These are phyloP conservation scores for Rhamnusium bicolor DNA, from an alignment of 2,888 invertebrate species.

Conservation along the genomic window DNA sequence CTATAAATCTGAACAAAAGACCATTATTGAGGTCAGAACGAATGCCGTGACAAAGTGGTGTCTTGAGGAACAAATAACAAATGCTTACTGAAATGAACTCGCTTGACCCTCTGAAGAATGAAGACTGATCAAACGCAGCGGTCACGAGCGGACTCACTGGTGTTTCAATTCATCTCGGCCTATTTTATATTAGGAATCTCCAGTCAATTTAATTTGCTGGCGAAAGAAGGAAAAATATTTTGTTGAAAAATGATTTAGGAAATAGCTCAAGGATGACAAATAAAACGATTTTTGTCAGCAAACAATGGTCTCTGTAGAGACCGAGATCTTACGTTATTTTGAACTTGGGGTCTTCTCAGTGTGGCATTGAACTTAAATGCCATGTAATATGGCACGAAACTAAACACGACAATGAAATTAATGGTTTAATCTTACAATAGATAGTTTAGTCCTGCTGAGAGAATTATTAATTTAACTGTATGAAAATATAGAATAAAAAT, in stretches of 20 bases:
- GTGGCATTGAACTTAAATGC: slow-evolving; percentile 14
- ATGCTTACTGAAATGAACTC: neutral
- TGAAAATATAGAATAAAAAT: too few species aligned
- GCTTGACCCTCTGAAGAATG: neutral
- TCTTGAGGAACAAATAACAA: neutral
- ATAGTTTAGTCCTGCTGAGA: too few species aligned
- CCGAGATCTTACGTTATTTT: slow-evolving; percentile 10
- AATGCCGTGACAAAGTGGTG: neutral
- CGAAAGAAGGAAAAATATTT: neutral
- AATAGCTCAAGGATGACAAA: neutral
- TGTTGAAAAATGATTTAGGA: slow-evolving; percentile 2
- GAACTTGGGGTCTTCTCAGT: neutral
- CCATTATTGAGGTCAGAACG: neutral
- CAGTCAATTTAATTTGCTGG: neutral
- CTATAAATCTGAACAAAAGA: neutral
- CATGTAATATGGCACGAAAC: neutral
- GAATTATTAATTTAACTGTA: too few species aligned
- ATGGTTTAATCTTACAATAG: neutral
- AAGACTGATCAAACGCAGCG: neutral
- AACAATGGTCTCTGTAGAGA: slow-evolving; percentile 7
- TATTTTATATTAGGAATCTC: neutral
- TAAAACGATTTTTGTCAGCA: slow-evolving; percentile 6
- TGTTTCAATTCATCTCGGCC: neutral
- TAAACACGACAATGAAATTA: neutral
- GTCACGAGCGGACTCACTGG: neutral